phyloP scores from a whole-genome alignment of 2,113 vertebrate genomes.

The Dipodomys ordii region DNA sequence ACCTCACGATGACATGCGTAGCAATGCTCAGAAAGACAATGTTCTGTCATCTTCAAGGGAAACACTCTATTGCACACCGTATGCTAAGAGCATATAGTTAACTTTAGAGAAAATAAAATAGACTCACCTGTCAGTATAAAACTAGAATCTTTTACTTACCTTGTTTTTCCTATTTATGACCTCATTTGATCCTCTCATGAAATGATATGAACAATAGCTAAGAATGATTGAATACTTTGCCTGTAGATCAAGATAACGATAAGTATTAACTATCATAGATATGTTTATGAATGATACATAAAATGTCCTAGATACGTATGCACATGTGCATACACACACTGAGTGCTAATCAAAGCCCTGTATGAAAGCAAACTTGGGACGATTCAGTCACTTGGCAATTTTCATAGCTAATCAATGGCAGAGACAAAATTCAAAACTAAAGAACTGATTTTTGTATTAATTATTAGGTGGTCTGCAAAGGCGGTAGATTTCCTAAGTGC shows the following conservation, averaged over 20 bases:
- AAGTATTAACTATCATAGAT: neutral
- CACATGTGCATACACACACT: neutral
- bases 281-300: neutral
- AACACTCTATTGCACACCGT: neutral
- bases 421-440: neutral
- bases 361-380: neutral
- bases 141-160: neutral
- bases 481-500: no score
- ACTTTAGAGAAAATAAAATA: neutral
- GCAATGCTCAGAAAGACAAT: neutral
- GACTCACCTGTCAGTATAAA: neutral
- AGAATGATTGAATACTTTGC: neutral
- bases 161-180: neutral
- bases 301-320: neutral
- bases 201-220: neutral
- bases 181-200: neutral
- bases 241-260: neutral
- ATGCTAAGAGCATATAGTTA: neutral
- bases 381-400: neutral
- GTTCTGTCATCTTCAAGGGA: neutral
- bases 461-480: no score
- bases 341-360: neutral
- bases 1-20: neutral
- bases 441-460: neutral
- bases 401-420: neutral